Base-by-base conservation (phyloP, 2,113 vertebrate species). In the Pagrus major region DNA sequence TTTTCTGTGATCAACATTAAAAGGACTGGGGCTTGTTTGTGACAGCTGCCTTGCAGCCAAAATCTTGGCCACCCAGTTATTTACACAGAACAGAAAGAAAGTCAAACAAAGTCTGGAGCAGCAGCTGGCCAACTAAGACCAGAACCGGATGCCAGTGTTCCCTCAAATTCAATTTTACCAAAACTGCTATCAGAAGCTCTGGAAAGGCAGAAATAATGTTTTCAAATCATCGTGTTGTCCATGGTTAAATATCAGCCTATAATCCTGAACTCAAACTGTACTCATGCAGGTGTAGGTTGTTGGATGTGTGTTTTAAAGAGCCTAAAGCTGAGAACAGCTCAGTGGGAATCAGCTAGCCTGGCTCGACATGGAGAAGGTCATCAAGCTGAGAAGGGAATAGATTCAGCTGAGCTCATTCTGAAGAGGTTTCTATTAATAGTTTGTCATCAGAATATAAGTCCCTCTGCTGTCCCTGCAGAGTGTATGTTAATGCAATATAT, bases 381-480 rank as follows among this genome's bases (percentile, higher is more conserved):
- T 77, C 77, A 80, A 80, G 78, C 78, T 67, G 86, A 70, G 76
- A 55, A 75, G 76, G 79, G 67, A 88, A 86, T 83, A 85, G 59
- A 82, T 78, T 75, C 78, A 83, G 49, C 74, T 27, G 65, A 67
- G 70, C 80, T 88, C 69, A 63, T 78, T 91, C 68, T 81, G 74
- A 71, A 61, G 77, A 56, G 64, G 39, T 61, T 74, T 80, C 83
- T 91, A 89, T 90, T 86, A 81, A 81, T 92, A 90, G 80, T 64
- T 71, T 35, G 66, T 60, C 67, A 63, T 80, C 56, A 86, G 70
- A 77, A 67, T 69, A 54, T 46, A 31, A 56, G 47, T 84, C 60
- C 77, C 70, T 23, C 67, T 23, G 76, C 61, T 72, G 9, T 70
- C 25, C 33, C 33, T 37, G 46, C 61, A 64, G 54, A 64, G 33